Evolutionary conservation across 2,797 vertebrate genomes (phyloP).

Genomic region (Cynopterus sphinx): DNA sequence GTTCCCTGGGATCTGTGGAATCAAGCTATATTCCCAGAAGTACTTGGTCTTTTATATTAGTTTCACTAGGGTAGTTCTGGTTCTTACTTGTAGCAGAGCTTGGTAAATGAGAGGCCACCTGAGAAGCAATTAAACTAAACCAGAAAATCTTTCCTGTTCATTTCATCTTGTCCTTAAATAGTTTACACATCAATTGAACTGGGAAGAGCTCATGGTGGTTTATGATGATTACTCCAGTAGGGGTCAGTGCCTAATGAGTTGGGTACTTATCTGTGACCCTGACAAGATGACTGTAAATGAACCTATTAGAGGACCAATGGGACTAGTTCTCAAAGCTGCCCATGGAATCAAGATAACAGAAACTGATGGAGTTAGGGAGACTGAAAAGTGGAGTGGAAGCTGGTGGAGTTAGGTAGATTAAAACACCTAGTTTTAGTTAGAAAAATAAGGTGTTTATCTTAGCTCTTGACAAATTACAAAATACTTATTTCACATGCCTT

Average conservation of each 20-base stretch:
- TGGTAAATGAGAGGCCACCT: conserved; percentile 78
- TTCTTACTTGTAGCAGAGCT: conserved; percentile 62
- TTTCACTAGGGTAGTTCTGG: conserved; percentile 67
- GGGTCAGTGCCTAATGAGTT: conserved; percentile 76
- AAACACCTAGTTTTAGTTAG: neutral
- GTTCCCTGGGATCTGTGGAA: neutral
- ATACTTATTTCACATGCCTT: neutral
- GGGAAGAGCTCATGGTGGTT: conserved; percentile 72
- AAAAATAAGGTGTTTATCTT: neutral
- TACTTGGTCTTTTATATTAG: conserved; percentile 58
- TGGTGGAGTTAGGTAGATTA: neutral
- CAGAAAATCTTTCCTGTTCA: conserved; percentile 73
- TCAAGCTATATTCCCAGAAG: conserved; percentile 8
- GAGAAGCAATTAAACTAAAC: conserved; percentile 79
- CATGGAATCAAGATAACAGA: conserved; percentile 11
- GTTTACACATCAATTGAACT: conserved; percentile 72
- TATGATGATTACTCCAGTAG: conserved; percentile 71
- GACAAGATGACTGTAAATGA: conserved; percentile 69
- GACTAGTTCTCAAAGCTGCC: conserved; percentile 63
- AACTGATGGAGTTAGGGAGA: neutral
- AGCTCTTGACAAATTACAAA: neutral
- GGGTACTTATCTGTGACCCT: conserved; percentile 74
- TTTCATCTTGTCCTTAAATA: conserved; percentile 74
- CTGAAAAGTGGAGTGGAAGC: neutral
- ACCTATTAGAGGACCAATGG: conserved; percentile 58